Evolutionary conservation across 2,797 vertebrate genomes (phyloP).

Genomic region (Arrhamphus sclerolepis): DNA sequence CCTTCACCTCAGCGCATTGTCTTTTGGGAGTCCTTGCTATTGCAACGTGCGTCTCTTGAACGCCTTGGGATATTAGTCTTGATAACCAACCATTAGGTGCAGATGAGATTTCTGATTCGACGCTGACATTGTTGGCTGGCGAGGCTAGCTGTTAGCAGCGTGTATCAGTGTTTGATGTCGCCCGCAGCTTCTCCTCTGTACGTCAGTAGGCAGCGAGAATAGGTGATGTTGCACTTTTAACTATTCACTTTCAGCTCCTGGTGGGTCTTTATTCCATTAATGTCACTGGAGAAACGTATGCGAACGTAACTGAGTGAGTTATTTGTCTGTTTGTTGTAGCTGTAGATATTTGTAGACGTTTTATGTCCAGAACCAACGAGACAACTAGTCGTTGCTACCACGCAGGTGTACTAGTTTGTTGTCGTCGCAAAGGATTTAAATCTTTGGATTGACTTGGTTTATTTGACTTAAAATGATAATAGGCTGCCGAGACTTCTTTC

Average conservation of each 20-base stretch:
- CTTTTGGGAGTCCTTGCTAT: background rate
- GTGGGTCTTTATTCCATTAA: background rate
- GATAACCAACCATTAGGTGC: background rate
- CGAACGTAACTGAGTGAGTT: background rate
- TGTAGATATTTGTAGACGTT: conserved; percentile 2
- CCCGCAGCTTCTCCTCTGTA: conserved; percentile 8
- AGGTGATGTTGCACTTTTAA: conserved; percentile 9
- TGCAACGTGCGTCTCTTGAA: background rate
- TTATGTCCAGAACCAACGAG: conserved; percentile 23
- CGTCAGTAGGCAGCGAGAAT: conserved; percentile 14
- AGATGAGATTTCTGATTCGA: conserved; percentile 12
- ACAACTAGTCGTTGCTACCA: background rate
- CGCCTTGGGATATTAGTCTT: background rate
- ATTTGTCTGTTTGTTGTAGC: background rate
- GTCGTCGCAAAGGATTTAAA: conserved; percentile 1
- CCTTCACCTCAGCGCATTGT: background rate
- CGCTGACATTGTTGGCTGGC: conserved; percentile 56
- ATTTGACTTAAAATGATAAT: background rate
- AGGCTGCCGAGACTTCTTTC: conserved; percentile 18
- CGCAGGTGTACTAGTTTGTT: background rate
- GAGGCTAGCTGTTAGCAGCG: conserved; percentile 48
- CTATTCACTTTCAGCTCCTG: background rate
- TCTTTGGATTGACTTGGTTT: background rate
- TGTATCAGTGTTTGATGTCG: conserved; percentile 5
- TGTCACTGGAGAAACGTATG: background rate